Conservation (phyloP, 2,113 vertebrate genomes). For the Tursiops truncatus region DNA sequence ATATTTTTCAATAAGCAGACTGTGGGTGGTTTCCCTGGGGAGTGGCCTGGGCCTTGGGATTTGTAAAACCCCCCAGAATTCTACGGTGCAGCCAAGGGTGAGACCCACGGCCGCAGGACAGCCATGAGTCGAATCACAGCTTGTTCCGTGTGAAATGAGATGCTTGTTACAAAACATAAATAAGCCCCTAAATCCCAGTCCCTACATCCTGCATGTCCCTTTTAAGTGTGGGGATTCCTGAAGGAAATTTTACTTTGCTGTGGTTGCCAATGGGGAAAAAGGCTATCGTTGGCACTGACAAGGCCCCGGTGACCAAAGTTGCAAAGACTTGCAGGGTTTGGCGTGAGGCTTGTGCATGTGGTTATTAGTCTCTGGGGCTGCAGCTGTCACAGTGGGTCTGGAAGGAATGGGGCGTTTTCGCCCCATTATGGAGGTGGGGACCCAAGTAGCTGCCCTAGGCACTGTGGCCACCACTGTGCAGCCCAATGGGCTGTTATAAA, state of each 20-base stretch:
- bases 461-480: accelerated
- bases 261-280: background rate
- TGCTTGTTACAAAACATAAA: background rate
- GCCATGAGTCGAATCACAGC: background rate
- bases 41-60: background rate
- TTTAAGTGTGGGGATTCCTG: background rate
- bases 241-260: conserved; percentile 15
- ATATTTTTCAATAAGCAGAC: conserved; percentile 30
- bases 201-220: background rate
- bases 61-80: background rate
- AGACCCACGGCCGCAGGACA: background rate
- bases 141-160: background rate
- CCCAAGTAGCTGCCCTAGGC: background rate
- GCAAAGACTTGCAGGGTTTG: conserved; percentile 35
- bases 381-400: background rate
- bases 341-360: background rate
- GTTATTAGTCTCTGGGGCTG: background rate
- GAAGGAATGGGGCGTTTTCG: accelerated
- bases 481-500: background rate
- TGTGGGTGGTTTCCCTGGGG: too few species aligned
- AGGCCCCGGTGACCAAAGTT: background rate
- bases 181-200: background rate
- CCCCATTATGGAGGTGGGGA: background rate
- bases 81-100: background rate
- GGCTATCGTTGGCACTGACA: background rate